Percentiles rank a stretch among this genome's conserved stretches.
phyloP scores from a whole-genome alignment of 2,888 invertebrate genomes.

The Lochmaea capreae region DNA sequence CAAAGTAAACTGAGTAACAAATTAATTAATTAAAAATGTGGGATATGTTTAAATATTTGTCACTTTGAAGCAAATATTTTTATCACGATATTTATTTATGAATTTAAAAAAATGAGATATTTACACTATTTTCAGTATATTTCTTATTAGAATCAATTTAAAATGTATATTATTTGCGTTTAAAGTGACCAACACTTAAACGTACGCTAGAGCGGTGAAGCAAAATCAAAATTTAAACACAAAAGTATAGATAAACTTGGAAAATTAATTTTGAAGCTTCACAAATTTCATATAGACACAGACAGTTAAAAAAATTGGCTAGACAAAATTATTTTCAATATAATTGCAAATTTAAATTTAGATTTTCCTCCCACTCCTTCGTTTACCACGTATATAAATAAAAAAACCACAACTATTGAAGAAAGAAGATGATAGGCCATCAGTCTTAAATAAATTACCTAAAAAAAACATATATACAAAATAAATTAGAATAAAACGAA shows the following conservation, averaged over 20 bases:
- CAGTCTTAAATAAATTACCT: slow-evolving; percentile 63
- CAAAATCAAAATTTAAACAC: not conserved
- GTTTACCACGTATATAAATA: slow-evolving; percentile 39
- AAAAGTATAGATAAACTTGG: not conserved
- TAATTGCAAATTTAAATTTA: not conserved
- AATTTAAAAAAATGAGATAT: not conserved
- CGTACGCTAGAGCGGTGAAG: not conserved
- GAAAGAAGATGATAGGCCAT: slow-evolving; percentile 59
- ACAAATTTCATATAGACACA: not conserved
- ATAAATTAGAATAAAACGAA: slow-evolving; percentile 45
- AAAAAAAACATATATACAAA: slow-evolving; percentile 57
- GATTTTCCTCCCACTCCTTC: not conserved
- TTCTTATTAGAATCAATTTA: not conserved
- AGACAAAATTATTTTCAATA: too few relatives aligned
- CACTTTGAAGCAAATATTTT: not conserved
- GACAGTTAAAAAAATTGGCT: not conserved
- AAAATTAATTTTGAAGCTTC: not conserved
- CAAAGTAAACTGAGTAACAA: slow-evolving; percentile 37
- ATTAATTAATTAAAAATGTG: slow-evolving; percentile 24
- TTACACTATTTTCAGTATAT: not conserved
- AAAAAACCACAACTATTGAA: slow-evolving; percentile 53
- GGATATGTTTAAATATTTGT: slow-evolving; percentile 22
- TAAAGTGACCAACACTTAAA: slow-evolving; percentile 20
- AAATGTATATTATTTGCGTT: slow-evolving; percentile 4
- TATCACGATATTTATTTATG: not conserved